Evolutionary conservation across 2,797 vertebrate genomes (phyloP).

Genomic region (Chloroceryle inda): DNA sequence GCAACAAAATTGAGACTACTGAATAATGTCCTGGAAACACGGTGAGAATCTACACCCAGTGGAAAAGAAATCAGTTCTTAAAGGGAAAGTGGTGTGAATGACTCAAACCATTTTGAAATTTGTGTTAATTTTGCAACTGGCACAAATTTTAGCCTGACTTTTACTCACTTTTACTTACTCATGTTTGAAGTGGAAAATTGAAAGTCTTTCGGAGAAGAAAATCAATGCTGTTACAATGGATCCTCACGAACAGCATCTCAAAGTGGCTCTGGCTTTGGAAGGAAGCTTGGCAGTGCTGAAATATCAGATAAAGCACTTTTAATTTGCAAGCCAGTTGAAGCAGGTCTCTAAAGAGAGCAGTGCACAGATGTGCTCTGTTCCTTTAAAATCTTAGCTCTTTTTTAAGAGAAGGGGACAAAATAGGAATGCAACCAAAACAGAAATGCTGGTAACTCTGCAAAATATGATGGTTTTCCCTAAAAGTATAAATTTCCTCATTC

Average conservation of each 20-base stretch:
- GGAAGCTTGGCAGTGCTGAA: neutral
- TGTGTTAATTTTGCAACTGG: neutral
- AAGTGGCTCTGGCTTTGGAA: neutral
- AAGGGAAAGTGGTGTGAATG: neutral
- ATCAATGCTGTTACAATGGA: neutral
- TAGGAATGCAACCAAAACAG: neutral
- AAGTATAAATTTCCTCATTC: neutral
- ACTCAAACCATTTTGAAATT: neutral
- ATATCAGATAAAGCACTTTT: conserved; percentile 21
- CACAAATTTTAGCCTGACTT: neutral
- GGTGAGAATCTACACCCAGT: neutral
- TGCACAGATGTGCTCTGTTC: neutral
- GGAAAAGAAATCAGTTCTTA: neutral
- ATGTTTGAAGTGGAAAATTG: neutral
- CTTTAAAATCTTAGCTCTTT: neutral
- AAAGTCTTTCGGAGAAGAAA: neutral
- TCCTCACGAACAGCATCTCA: neutral
- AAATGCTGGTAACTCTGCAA: neutral
- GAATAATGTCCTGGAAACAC: neutral
- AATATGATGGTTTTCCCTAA: neutral
- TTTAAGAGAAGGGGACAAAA: neutral
- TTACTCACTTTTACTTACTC: neutral
- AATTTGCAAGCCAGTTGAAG: neutral
- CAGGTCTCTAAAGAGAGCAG: neutral
- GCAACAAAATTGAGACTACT: neutral